A percentile compares a stretch with the other conserved stretches of the same genome.
These are phyloP conservation scores for Microtus pennsylvanicus DNA, from an alignment of 2,113 vertebrate species.

Conservation along the genomic window DNA sequence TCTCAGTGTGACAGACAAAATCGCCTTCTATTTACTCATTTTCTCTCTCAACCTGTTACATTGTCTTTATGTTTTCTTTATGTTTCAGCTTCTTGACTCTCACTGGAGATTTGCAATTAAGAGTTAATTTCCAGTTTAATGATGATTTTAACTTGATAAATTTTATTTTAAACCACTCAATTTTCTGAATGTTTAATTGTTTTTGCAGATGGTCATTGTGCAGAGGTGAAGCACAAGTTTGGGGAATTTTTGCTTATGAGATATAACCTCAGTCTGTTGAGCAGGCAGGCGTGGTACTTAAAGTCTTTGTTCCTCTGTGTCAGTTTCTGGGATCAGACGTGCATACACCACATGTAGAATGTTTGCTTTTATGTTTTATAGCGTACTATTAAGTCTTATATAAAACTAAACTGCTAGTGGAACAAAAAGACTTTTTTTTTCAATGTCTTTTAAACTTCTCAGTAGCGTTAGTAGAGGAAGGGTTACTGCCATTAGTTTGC, in stretches of 20 bases:
- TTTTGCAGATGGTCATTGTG: conserved; percentile 1
- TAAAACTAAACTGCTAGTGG: not conserved
- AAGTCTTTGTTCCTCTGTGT: not conserved
- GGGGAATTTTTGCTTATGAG: not conserved
- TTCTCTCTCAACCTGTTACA: not conserved
- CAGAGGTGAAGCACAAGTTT: not conserved
- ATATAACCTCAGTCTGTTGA: not conserved
- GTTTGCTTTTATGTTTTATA: not conserved
- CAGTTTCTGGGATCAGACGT: not conserved
- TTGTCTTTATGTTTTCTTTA: not conserved
- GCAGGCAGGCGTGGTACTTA: not conserved
- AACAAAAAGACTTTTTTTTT: not conserved
- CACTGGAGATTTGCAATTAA: not conserved
- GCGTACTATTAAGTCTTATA: not conserved
- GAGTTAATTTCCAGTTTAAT: conserved; percentile 32
- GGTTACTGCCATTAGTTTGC: not conserved
- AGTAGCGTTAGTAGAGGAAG: not conserved
- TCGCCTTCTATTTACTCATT: not conserved
- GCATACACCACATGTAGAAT: not conserved
- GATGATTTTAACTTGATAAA: not conserved
- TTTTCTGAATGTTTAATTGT: conserved; percentile 3
- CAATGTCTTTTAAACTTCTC: not conserved
- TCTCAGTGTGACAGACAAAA: not conserved
- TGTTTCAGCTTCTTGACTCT: not conserved
- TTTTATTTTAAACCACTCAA: not conserved